These are phyloP conservation scores for Crotalus adamanteus DNA, from an alignment of 2,797 vertebrate species.

Conservation along the genomic window DNA sequence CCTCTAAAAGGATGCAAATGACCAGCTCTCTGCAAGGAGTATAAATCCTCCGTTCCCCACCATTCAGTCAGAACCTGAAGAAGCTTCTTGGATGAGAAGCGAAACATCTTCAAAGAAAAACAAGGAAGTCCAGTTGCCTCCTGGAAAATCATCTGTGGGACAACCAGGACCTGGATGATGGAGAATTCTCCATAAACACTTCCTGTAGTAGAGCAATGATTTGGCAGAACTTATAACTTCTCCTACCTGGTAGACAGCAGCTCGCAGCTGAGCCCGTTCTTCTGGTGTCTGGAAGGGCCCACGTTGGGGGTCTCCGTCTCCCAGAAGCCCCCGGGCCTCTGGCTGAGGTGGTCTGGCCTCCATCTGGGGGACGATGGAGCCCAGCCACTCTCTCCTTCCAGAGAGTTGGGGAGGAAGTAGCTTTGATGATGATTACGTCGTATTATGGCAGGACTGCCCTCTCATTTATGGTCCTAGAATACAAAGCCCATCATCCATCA, in stretches of 20 bases:
- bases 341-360: neutral
- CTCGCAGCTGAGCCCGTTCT: neutral
- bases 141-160: too few species aligned
- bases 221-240: too few species aligned
- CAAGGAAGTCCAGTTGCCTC: too few species aligned
- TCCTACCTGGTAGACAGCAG: conserved; percentile 1
- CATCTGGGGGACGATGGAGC: neutral
- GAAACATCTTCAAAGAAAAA: too few species aligned
- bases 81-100: too few species aligned
- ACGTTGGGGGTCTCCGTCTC: fast-evolving
- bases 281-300: neutral
- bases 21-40: too few species aligned
- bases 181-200: too few species aligned
- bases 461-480: neutral
- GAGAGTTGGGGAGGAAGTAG: neutral
- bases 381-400: neutral
- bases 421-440: too few species aligned
- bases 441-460: neutral
- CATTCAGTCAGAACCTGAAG: too few species aligned
- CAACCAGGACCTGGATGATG: too few species aligned
- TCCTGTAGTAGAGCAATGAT: neutral
- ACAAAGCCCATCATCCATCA: neutral
- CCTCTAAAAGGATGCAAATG: too few species aligned
- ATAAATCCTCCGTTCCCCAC: too few species aligned
- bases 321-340: neutral